Evolutionary conservation across 2,113 vertebrate species (phyloP).

Genomic region (Chroicocephalus ridibundus): DNA sequence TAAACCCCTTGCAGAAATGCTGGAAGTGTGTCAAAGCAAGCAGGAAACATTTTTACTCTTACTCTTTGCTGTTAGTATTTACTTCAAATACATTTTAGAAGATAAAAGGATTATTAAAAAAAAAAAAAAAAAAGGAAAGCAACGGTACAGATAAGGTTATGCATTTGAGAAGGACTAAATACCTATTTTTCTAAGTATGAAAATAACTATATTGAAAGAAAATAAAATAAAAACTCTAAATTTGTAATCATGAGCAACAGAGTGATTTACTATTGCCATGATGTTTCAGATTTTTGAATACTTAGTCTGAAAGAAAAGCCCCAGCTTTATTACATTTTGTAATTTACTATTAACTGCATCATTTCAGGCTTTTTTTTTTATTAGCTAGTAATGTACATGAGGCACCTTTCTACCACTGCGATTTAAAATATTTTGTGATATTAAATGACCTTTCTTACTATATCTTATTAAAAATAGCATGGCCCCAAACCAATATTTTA

Average conservation of each 20-base stretch:
- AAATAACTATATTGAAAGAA: not conserved
- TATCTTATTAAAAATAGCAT: slow-evolving; percentile 40
- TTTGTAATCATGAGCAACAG: not conserved
- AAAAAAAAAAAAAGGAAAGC: not conserved
- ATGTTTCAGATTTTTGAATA: slow-evolving; percentile 28
- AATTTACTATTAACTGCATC: slow-evolving; percentile 54
- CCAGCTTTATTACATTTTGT: slow-evolving; percentile 4
- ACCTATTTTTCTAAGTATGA: not conserved
- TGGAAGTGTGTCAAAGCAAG: not conserved
- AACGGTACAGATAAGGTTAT: not conserved
- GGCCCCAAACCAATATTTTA: slow-evolving; percentile 46
- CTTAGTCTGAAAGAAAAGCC: slow-evolving; percentile 12
- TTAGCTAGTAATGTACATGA: slow-evolving; percentile 43
- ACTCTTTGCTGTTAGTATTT: not conserved
- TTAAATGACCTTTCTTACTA: slow-evolving; percentile 50
- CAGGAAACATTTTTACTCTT: not conserved
- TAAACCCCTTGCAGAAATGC: not conserved
- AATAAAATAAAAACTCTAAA: not conserved
- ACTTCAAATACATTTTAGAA: not conserved
- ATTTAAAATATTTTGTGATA: slow-evolving; percentile 60
- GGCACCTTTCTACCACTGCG: slow-evolving; percentile 14
- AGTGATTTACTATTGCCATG: slow-evolving; percentile 3
- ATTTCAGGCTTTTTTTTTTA: slow-evolving; percentile 39
- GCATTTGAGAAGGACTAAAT: not conserved
- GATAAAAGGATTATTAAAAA: not conserved